phyloP scores from a whole-genome alignment of 2,797 vertebrate genomes.

The Taeniopygia guttata region DNA sequence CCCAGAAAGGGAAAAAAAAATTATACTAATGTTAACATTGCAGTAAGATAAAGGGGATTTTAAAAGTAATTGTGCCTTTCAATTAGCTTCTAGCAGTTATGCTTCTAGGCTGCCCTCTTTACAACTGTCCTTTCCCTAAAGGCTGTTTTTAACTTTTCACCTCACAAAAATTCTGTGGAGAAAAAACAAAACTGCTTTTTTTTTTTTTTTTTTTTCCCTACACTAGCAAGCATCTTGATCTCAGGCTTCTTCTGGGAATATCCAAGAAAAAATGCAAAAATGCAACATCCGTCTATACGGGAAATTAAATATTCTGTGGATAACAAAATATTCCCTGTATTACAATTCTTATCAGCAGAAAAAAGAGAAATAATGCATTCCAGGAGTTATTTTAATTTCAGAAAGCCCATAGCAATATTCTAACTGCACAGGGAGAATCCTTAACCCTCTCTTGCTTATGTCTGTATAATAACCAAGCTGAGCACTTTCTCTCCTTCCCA shows the following conservation, averaged over 20 bases:
- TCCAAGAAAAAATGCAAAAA: background rate
- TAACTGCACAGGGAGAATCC: background rate
- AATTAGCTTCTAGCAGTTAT: background rate
- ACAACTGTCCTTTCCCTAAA: background rate
- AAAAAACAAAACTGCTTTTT: background rate
- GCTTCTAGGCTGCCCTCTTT: background rate
- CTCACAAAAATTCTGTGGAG: background rate
- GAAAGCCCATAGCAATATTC: background rate
- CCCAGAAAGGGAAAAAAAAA: conserved; percentile 40
- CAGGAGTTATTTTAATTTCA: background rate
- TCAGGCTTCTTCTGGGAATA: background rate
- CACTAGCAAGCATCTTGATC: background rate
- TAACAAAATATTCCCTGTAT: background rate
- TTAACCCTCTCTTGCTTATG: background rate
- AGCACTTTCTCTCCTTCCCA: background rate
- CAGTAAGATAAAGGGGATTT: conserved; percentile 65
- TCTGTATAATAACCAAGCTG: background rate
- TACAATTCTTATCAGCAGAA: background rate
- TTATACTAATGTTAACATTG: conserved; percentile 30
- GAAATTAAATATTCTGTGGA: background rate
- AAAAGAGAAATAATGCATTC: background rate
- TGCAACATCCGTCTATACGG: background rate
- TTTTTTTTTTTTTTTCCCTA: background rate
- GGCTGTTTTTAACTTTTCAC: background rate
- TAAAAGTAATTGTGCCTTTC: background rate